These are phyloP conservation scores for Limnephilus marmoratus DNA, from an alignment of 2,888 invertebrate species.

Conservation along the genomic window DNA sequence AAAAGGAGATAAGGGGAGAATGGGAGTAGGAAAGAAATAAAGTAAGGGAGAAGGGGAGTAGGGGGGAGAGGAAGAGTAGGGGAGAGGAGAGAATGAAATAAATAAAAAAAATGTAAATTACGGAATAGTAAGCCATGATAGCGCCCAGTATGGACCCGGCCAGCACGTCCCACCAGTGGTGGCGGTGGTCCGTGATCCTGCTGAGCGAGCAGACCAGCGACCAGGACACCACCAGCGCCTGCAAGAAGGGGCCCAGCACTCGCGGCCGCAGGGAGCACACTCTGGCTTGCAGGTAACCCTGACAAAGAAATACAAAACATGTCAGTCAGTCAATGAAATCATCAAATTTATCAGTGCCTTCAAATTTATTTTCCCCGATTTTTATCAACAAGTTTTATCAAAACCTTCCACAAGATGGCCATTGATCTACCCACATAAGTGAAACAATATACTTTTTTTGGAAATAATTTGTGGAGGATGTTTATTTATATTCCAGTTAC, in stretches of 20 bases:
- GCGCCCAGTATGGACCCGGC: slow-evolving; percentile 81
- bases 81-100: neutral
- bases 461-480: no score
- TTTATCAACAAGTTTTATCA: neutral
- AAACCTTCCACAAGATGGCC: neutral
- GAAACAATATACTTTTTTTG: neutral
- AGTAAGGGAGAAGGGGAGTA: neutral
- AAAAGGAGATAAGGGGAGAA: no score
- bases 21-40: neutral
- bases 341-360: no score
- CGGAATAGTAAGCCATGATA: slow-evolving; percentile 78
- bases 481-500: no score
- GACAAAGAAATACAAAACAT: neutral
- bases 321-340: neutral
- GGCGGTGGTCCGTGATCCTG: slow-evolving; percentile 84
- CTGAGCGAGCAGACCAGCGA: slow-evolving; percentile 81
- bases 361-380: no score
- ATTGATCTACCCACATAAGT: neutral
- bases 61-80: neutral
- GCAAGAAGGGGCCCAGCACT: slow-evolving; percentile 80
- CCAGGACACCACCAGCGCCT: slow-evolving; percentile 80
- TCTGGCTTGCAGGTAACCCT: slow-evolving; percentile 83
- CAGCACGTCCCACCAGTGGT: slow-evolving; percentile 90
- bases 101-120: slow-evolving; percentile 68
- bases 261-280: slow-evolving; percentile 70